Conservation (phyloP, 2,113 vertebrate genomes). For the Mirza zaza region DNA sequence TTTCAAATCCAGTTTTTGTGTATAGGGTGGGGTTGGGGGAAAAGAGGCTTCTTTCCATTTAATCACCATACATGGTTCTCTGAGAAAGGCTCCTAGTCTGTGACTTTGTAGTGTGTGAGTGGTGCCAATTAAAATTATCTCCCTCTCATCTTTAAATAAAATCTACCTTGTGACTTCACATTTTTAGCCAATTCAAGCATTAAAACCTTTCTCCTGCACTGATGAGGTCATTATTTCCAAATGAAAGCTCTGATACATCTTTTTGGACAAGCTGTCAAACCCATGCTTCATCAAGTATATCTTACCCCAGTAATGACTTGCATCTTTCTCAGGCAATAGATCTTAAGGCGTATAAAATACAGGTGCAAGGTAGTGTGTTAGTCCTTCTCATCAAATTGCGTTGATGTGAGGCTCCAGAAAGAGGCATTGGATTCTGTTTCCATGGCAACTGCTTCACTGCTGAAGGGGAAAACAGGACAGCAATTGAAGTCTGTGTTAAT, state of each 20-base stretch:
- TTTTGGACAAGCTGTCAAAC: conserved; percentile 49
- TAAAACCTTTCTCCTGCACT: conserved; percentile 62
- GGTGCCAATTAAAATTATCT: neutral
- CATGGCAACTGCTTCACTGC: conserved; percentile 77
- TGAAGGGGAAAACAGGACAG: conserved; percentile 70
- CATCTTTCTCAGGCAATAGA: neutral
- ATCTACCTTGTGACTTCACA: conserved; percentile 58
- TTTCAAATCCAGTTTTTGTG: neutral
- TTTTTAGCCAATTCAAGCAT: conserved; percentile 62
- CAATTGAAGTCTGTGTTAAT: conserved; percentile 75
- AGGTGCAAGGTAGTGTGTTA: conserved; percentile 40
- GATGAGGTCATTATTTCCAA: conserved; percentile 72
- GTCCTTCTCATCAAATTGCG: conserved; percentile 62
- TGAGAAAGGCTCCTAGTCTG: neutral
- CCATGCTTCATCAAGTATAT: conserved; percentile 19
- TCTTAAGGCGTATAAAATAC: neutral
- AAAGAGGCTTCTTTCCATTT: neutral
- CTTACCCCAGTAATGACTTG: neutral
- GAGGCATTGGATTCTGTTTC: conserved; percentile 59
- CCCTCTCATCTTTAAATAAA: neutral
- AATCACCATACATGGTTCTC: neutral
- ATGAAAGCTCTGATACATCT: conserved; percentile 61
- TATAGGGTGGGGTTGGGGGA: neutral
- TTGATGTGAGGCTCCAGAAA: conserved; percentile 47
- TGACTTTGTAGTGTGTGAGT: neutral